These are phyloP conservation scores for Aphodius granarius DNA, from an alignment of 2,888 invertebrate genomes.

Conservation along the genomic window DNA sequence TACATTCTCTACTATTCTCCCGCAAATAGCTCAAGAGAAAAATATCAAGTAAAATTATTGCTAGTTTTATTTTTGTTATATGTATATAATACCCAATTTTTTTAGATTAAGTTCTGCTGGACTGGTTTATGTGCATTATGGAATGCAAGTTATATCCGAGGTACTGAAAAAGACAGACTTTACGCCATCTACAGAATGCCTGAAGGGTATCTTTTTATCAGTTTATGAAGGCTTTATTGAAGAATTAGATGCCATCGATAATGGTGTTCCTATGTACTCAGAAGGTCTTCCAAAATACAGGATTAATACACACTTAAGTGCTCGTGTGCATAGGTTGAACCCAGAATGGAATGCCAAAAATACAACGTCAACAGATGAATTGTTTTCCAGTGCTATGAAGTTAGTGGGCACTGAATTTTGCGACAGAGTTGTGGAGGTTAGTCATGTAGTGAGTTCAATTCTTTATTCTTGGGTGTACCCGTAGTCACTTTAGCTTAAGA, in stretches of 20 bases:
- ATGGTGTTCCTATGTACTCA: constrained; percentile 82
- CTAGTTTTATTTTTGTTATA: not conserved
- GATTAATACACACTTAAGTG: constrained; percentile 78
- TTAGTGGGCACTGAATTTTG: constrained; percentile 80
- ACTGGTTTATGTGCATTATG: constrained; percentile 87
- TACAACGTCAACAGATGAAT: constrained; percentile 57
- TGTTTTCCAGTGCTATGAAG: constrained; percentile 77
- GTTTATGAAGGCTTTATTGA: constrained; percentile 87
- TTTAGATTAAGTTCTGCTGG: constrained; percentile 94
- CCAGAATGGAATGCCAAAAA: constrained; percentile 75
- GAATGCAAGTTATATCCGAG: constrained; percentile 72
- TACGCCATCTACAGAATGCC: constrained; percentile 55
- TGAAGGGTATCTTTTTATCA: constrained; percentile 64
- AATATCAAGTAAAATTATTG: constrained; percentile 57
- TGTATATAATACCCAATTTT: not conserved
- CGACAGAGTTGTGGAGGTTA: constrained; percentile 60
- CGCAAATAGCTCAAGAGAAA: constrained; percentile 62
- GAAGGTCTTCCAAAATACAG: constrained; percentile 73
- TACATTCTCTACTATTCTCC: constrained; percentile 66
- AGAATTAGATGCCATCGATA: constrained; percentile 96
- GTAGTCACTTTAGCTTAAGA: too few relatives aligned
- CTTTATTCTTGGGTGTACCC: too few relatives aligned
- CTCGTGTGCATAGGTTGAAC: constrained; percentile 77
- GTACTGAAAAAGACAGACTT: constrained; percentile 56
- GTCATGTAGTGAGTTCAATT: not conserved